A percentile compares a stretch with the other conserved stretches of the same genome.
phyloP scores from a whole-genome alignment of 2,888 invertebrate genomes.

The Aphodius granarius region DNA sequence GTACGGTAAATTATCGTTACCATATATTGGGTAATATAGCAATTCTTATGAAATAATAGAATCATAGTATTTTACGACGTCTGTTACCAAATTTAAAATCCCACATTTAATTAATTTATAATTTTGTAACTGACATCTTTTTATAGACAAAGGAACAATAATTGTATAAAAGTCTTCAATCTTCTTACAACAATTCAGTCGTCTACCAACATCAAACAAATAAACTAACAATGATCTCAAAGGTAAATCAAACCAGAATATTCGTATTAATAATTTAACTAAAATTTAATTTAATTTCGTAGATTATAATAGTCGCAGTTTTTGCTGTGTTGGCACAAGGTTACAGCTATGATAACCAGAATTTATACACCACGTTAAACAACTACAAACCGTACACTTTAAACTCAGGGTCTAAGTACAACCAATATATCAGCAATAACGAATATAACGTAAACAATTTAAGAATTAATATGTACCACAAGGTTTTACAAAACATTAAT shows the following conservation, averaged over 20 bases:
- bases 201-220: not conserved
- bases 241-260: not conserved
- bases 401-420: not conserved
- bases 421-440: not conserved
- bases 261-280: not conserved
- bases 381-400: not conserved
- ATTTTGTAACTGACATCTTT: not conserved
- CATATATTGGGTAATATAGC: not conserved
- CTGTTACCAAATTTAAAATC: not conserved
- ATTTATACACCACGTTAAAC: not conserved
- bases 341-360: not conserved
- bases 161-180: not conserved
- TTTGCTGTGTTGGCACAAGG: not conserved
- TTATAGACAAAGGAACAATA: not conserved
- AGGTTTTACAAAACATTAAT: too few species aligned
- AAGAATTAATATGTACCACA: not conserved
- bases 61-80: not conserved
- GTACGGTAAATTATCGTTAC: not conserved
- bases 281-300: not conserved
- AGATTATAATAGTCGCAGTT: not conserved
- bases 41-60: not conserved
- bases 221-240: not conserved
- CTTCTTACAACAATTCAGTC: not conserved
- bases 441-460: not conserved
- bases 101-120: not conserved